These are phyloP conservation scores for Parnassius apollo DNA, from an alignment of 2,888 invertebrate species.

Conservation along the genomic window DNA sequence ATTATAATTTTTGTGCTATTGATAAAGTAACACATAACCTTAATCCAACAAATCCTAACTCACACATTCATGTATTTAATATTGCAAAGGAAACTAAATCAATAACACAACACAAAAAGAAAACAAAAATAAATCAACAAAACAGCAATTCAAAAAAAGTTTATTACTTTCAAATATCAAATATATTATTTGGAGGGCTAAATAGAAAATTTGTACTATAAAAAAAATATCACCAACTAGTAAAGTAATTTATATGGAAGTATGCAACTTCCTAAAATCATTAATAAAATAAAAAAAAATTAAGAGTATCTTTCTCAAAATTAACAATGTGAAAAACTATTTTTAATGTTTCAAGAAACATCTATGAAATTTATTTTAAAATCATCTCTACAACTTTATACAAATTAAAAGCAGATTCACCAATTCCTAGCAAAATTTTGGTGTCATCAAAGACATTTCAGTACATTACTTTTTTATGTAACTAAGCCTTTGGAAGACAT, in stretches of 20 bases:
- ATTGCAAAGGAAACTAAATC: conserved; percentile 20
- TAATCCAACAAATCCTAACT: conserved; percentile 23
- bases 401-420: conserved; percentile 1
- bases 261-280: conserved; percentile 6
- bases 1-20: conserved; percentile 46
- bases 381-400: neutral
- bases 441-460: neutral
- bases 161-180: conserved; percentile 31
- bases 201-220: conserved; percentile 71
- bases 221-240: conserved; percentile 53
- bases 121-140: conserved; percentile 29
- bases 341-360: neutral
- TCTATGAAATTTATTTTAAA: neutral
- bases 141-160: conserved; percentile 47
- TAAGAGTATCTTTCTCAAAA: neutral
- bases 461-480: conserved; percentile 15
- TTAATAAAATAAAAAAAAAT: conserved; percentile 5
- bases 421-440: conserved; percentile 4
- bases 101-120: conserved; percentile 30
- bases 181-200: conserved; percentile 54
- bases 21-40: conserved; percentile 25
- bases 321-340: neutral
- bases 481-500: conserved; percentile 52
- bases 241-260: conserved; percentile 43
- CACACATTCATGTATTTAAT: conserved; percentile 18